Percentiles rank a stretch among this genome's conserved stretches.
These are phyloP conservation scores for Stomatorhinus walkeri DNA, from an alignment of 2,797 vertebrate genomes.

Conservation along the genomic window DNA sequence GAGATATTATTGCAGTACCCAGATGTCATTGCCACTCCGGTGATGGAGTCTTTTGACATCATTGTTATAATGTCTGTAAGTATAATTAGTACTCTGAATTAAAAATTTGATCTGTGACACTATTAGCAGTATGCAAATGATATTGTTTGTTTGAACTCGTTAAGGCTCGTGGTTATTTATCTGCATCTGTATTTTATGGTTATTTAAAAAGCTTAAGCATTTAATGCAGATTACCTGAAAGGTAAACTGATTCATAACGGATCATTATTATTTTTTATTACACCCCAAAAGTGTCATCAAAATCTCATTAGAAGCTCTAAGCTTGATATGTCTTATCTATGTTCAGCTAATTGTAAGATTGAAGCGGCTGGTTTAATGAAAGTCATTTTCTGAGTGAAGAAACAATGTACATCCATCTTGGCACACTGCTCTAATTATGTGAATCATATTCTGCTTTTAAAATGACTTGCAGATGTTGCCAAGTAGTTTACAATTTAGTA, in stretches of 20 bases:
- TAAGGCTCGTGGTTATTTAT: not conserved
- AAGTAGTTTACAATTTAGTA: not conserved
- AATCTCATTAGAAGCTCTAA: not conserved
- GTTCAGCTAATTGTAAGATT: not conserved
- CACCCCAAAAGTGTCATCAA: not conserved
- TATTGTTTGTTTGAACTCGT: not conserved
- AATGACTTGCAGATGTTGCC: not conserved
- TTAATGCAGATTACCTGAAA: not conserved
- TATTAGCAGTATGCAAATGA: not conserved
- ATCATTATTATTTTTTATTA: not conserved
- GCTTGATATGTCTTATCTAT: not conserved
- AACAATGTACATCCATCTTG: not conserved
- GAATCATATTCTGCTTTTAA: not conserved
- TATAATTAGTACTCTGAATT: constrained; percentile 25
- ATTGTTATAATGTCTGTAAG: constrained; percentile 79
- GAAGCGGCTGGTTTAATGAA: not conserved
- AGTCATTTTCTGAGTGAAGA: not conserved
- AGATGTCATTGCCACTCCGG: constrained; percentile 71
- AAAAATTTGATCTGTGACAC: not conserved
- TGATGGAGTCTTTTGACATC: constrained; percentile 61
- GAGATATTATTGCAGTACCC: constrained; percentile 64
- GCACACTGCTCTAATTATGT: not conserved
- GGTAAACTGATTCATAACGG: not conserved
- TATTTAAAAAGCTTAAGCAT: not conserved
- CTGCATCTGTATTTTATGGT: not conserved